phyloP scores from a whole-genome alignment of 2,113 vertebrate genomes.

The Salminus brasiliensis region DNA sequence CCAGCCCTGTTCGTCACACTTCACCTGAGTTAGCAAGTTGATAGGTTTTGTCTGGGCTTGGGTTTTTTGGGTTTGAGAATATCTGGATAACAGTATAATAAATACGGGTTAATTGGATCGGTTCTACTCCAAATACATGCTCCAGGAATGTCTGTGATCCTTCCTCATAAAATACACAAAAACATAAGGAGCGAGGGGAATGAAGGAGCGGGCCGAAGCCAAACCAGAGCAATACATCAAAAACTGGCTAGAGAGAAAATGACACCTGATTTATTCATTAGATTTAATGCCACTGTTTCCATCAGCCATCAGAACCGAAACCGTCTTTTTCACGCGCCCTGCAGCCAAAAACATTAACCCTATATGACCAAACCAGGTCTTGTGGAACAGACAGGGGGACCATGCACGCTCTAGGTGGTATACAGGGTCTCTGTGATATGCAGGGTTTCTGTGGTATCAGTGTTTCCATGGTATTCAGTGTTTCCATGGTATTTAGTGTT shows the following conservation, averaged over 20 bases:
- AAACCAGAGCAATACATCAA: not conserved
- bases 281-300: not conserved
- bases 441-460: too few relatives aligned
- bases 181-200: too few relatives aligned
- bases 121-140: not conserved
- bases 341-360: not conserved
- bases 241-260: not conserved
- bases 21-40: too few relatives aligned
- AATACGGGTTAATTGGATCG: not conserved
- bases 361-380: not conserved
- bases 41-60: too few relatives aligned
- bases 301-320: not conserved
- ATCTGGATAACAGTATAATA: not conserved
- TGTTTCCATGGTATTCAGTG: too few relatives aligned
- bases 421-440: too few relatives aligned
- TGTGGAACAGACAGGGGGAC: not conserved
- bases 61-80: not conserved
- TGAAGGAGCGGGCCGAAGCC: not conserved
- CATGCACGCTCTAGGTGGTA: too few relatives aligned
- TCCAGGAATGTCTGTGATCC: not conserved
- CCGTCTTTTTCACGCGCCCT: not conserved
- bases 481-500: too few relatives aligned
- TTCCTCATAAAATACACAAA: not conserved
- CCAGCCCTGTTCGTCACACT: too few relatives aligned
- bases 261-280: not conserved